phyloP scores from a whole-genome alignment of 2,888 invertebrate species.

The Acleris laterana region DNA sequence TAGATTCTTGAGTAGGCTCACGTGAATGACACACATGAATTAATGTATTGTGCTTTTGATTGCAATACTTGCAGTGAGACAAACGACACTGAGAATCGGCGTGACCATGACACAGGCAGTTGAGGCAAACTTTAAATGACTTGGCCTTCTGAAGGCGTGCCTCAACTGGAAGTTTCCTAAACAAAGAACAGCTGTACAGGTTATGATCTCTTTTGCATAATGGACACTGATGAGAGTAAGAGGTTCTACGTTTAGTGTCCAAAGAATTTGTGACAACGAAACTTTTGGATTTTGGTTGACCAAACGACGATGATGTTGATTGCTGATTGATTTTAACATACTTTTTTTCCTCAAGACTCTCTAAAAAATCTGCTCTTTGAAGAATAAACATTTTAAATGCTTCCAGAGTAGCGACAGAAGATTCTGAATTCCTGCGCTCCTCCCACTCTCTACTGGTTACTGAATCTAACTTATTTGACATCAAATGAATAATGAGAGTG shows the following conservation, averaged over 20 bases:
- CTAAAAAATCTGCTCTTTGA: constrained; percentile 22
- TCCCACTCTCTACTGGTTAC: constrained; percentile 18
- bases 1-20: neutral
- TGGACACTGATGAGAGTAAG: constrained; percentile 26
- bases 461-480: constrained; percentile 20
- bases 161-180: constrained; percentile 33
- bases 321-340: neutral
- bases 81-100: constrained; percentile 32
- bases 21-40: too few relatives aligned
- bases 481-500: constrained; percentile 18
- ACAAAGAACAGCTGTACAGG: constrained; percentile 37
- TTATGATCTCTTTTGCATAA: constrained; percentile 35
- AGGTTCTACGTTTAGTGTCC: neutral
- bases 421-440: constrained; percentile 2
- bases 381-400: constrained; percentile 19
- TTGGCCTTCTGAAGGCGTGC: constrained; percentile 35
- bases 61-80: constrained; percentile 41
- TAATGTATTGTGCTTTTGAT: constrained; percentile 40
- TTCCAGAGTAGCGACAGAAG: constrained; percentile 1
- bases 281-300: constrained; percentile 5
- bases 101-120: constrained; percentile 38
- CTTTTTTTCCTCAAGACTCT: constrained; percentile 19
- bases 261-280: constrained; percentile 1
- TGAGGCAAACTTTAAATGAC: constrained; percentile 37
- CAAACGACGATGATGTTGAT: neutral